Conservation (phyloP, 2,113 vertebrate genomes). For the Oncorhynchus gorbuscha region DNA sequence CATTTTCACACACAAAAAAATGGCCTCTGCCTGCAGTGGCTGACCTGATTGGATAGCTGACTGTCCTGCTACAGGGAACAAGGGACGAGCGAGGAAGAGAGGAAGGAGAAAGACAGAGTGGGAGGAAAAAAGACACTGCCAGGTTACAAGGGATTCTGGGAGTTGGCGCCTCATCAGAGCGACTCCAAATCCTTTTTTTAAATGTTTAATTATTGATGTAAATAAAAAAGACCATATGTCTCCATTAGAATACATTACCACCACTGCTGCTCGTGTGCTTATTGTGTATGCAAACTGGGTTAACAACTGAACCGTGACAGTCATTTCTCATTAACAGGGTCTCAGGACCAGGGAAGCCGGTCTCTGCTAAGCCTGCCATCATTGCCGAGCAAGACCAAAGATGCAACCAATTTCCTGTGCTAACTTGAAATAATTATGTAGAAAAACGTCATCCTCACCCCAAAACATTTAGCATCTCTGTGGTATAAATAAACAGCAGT, state of each 20-base stretch:
- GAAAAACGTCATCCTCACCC: conserved; percentile 10
- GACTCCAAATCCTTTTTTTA: background rate
- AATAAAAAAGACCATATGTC: conserved; percentile 39
- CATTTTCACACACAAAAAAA: background rate
- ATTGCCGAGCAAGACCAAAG: conserved; percentile 22
- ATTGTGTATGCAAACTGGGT: conserved; percentile 31
- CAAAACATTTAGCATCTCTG: conserved; percentile 28
- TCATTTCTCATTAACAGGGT: conserved; percentile 39
- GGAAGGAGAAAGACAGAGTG: no score
- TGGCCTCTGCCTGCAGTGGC: background rate
- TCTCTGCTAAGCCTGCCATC: conserved; percentile 10
- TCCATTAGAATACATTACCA: conserved; percentile 31
- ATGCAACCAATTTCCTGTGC: conserved; percentile 16
- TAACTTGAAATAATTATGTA: background rate
- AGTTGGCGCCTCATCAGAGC: background rate
- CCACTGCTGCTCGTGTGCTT: conserved; percentile 9
- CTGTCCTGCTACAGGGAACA: background rate
- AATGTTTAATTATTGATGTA: conserved; percentile 40
- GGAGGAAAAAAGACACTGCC: background rate
- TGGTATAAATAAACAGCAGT: background rate
- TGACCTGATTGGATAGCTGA: conserved; percentile 6
- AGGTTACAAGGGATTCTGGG: conserved; percentile 6
- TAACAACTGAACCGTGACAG: conserved; percentile 28
- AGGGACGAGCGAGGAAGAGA: background rate
- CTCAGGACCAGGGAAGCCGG: conserved; percentile 5